Evolutionary conservation across 2,797 vertebrate species (phyloP), one percentile per base, ranked within the genome.

Genomic region (Tauraco hartlaubi): DNA sequence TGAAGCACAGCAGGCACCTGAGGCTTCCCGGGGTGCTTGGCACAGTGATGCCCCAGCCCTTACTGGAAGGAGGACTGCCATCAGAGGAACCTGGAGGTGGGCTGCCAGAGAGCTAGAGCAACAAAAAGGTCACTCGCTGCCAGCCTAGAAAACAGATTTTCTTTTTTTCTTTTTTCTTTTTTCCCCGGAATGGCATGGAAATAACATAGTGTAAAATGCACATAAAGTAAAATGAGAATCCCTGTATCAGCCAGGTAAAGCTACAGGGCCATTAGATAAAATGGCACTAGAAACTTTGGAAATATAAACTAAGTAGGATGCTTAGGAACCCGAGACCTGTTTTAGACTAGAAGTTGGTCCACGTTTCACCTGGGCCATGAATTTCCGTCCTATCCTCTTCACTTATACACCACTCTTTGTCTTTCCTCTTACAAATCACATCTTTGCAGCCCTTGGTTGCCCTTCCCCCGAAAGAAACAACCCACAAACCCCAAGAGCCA

Each of bases 331-430:
- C 0, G 1, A 55, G 37, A 49, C 35, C 18, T 58, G 15, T 39
- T 91, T 87, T 15, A 26, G 12, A 31, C 41, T 54, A 10, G 39
- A 37, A 51, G 25, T 73, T 39, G 48, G 29, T 19, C 54, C 41
- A 21, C 2, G 0, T 85, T 88, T 79, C 73, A 66, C 26, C 69
- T 44, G 41, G 15, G 31, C 55, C 29, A 4, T 12, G 33, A 49
- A n/a, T 75, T 87, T 82, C 59, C 2, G 5, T 2, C 33, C 19
- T 29, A 4, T 18, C 22, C 14, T 75, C 41, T 55, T 62, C 18
- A 5, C 29, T 73, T 66, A 11, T 0, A 33, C 29, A n/a, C 1
- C 0, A 31, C 5, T 49, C 11, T 22, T 22, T 41, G 2, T 28
- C 88, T 80, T 73, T 12, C 28, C 35, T 51, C 46, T 61, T 58